phyloP scores from a whole-genome alignment of 2,888 invertebrate species.

The Lepidochrysops patricia region DNA sequence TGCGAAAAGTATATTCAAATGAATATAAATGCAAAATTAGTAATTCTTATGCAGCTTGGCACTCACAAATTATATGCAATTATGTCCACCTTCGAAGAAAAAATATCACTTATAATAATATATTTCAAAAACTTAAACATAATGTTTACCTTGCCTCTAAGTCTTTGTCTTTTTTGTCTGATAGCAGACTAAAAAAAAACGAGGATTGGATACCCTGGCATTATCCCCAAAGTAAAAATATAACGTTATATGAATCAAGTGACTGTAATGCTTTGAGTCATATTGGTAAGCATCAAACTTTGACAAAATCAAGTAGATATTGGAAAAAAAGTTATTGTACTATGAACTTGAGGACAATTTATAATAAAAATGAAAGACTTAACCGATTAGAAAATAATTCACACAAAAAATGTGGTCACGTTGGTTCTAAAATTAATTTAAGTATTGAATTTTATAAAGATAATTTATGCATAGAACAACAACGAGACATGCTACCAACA shows the following conservation, averaged over 20 bases:
- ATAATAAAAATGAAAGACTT: not conserved
- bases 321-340: not conserved
- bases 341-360: not conserved
- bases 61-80: not conserved
- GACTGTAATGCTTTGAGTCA: not conserved
- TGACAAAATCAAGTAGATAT: slow-evolving; percentile 4
- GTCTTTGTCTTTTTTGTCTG: not conserved
- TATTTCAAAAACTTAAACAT: slow-evolving; percentile 20
- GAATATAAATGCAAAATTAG: not conserved
- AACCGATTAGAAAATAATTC: not conserved
- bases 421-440: slow-evolving; percentile 25
- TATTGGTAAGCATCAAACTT: not conserved
- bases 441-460: slow-evolving; percentile 22
- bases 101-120: not conserved
- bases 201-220: not conserved
- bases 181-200: not conserved
- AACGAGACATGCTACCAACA: not conserved
- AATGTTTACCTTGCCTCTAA: not conserved
- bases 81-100: not conserved
- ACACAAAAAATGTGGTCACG: not conserved
- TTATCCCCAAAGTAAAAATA: not conserved
- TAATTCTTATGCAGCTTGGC: not conserved
- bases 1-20: not conserved
- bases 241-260: not conserved
- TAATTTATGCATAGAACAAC: slow-evolving; percentile 4